These are phyloP conservation scores for Nomada goodeniana DNA, from an alignment of 2,888 invertebrate species.

Conservation along the genomic window DNA sequence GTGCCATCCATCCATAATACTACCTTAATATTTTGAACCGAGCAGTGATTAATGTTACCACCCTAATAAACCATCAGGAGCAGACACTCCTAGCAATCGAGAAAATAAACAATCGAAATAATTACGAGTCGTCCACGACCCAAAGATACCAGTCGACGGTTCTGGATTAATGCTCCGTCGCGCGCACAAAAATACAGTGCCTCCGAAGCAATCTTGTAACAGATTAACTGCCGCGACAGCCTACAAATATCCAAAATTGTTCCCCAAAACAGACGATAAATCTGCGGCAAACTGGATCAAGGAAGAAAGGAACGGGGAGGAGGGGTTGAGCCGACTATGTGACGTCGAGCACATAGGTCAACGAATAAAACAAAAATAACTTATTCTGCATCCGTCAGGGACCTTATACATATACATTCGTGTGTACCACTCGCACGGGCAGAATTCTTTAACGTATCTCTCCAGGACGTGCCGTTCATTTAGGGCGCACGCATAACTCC, in stretches of 20 bases:
- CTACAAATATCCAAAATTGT: conserved; percentile 28
- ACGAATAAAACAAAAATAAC: conserved; percentile 33
- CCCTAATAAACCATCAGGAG: no score
- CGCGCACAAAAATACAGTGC: no score
- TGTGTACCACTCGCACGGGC: not conserved
- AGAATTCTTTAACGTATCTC: conserved; percentile 40
- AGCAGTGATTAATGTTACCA: no score
- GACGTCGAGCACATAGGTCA: conserved; percentile 3
- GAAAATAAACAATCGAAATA: no score
- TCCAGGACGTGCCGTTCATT: conserved; percentile 41
- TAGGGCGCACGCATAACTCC: conserved; percentile 48
- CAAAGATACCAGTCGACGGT: no score
- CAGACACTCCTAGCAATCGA: no score
- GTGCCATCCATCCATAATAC: no score
- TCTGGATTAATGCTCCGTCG: no score
- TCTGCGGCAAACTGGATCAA: not conserved
- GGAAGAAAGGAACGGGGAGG: not conserved
- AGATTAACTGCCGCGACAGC: not conserved
- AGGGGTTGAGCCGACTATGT: no score
- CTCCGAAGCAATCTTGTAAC: no score
- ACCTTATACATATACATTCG: conserved; percentile 3
- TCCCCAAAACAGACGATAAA: not conserved
- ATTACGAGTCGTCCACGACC: no score
- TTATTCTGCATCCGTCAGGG: conserved; percentile 26
- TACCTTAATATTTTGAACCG: no score